Evolutionary conservation across 2,113 vertebrate species (phyloP).

Genomic region (Atlantisia rogersi): DNA sequence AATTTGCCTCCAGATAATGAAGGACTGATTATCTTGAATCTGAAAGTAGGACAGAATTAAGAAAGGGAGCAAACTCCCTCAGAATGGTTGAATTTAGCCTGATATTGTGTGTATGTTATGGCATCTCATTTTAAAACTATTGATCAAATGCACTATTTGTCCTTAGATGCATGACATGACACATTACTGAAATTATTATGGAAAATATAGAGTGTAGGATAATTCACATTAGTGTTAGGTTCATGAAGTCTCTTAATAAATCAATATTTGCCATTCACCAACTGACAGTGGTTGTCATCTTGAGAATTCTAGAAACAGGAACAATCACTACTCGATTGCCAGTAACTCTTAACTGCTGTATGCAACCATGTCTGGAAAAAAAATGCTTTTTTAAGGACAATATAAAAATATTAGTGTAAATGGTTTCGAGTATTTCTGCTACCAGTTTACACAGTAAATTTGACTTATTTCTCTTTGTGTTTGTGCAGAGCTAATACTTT

Average conservation of each 20-base stretch:
- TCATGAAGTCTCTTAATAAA: neutral
- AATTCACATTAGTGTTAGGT: neutral
- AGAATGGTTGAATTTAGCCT: neutral
- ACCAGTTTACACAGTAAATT: neutral
- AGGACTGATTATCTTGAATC: neutral
- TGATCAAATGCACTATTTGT: neutral
- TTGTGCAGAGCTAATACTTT: neutral
- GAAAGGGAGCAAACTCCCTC: neutral
- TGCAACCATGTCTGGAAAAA: neutral
- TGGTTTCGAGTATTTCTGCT: neutral
- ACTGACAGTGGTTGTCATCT: neutral
- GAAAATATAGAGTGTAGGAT: neutral
- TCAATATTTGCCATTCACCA: neutral
- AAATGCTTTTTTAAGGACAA: neutral
- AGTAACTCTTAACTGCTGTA: neutral
- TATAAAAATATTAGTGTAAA: neutral
- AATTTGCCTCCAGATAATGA: neutral
- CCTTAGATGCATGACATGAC: neutral
- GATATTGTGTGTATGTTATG: neutral
- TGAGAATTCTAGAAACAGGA: neutral
- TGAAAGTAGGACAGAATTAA: neutral
- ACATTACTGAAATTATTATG: neutral
- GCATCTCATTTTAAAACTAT: neutral
- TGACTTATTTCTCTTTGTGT: neutral
- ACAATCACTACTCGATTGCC: neutral